phyloP scores from a whole-genome alignment of 2,888 invertebrate genomes.

The Oligia fasciuncula region DNA sequence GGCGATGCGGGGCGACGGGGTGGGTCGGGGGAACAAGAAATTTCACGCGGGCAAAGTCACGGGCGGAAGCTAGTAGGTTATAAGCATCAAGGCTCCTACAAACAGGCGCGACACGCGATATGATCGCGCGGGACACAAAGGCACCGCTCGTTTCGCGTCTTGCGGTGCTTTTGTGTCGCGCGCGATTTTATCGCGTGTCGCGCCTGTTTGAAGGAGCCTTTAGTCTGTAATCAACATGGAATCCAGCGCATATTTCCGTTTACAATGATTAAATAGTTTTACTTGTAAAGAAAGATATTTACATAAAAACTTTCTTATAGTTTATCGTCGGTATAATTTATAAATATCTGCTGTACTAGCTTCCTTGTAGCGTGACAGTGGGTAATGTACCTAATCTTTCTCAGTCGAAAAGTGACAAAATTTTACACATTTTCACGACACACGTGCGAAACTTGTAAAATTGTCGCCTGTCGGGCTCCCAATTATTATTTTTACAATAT shows the following conservation, averaged over 20 bases:
- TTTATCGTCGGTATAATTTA: conserved; percentile 18
- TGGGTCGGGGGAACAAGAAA: not conserved
- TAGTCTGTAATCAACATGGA: not conserved
- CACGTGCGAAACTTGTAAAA: too few relatives aligned
- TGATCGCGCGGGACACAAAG: too few relatives aligned
- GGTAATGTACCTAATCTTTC: conserved; percentile 42
- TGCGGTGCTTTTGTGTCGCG: too few relatives aligned
- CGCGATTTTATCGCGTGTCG: too few relatives aligned
- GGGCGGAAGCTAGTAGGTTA: not conserved
- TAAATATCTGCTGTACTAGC: conserved; percentile 19
- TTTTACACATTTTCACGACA: too few relatives aligned
- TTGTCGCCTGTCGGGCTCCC: too few relatives aligned
- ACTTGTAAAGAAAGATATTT: conserved; percentile 1
- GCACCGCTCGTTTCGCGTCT: too few relatives aligned
- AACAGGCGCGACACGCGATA: too few relatives aligned
- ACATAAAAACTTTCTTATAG: conserved; percentile 4
- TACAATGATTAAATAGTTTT: conserved; percentile 27
- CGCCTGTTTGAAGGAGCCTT: too few relatives aligned
- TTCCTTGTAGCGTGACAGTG: conserved; percentile 20
- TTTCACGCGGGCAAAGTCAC: too few relatives aligned
- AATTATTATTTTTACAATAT: too few relatives aligned
- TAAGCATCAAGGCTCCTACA: not conserved
- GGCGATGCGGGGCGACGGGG: not conserved
- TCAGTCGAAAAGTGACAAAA: too few relatives aligned
- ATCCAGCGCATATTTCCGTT: conserved; percentile 1